Percentiles rank a stretch among this genome's conserved stretches.
Conservation (phyloP, 2,113 vertebrate species). For the Bettongia penicillata region DNA sequence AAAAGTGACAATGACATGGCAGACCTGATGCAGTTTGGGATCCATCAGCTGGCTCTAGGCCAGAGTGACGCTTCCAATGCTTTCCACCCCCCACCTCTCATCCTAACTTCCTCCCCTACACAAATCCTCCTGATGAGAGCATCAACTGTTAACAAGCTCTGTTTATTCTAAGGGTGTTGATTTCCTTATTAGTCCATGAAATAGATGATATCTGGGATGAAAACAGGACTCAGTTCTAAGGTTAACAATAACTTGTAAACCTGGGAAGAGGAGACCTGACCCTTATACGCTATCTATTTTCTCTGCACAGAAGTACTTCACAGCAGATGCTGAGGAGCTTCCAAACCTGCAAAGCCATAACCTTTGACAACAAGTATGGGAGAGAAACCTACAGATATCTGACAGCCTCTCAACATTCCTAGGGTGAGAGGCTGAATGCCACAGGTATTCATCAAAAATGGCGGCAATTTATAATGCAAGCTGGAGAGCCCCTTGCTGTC, state of each 20-base stretch:
- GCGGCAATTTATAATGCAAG: background rate
- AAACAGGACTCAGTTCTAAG: background rate
- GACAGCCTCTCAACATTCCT: background rate
- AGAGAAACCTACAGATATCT: background rate
- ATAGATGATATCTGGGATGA: background rate
- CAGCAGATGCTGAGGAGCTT: background rate
- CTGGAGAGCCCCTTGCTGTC: background rate
- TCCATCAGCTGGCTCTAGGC: background rate
- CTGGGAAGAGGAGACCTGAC: background rate
- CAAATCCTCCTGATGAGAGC: background rate
- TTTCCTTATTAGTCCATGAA: background rate
- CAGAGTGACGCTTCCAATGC: background rate
- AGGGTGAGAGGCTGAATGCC: background rate
- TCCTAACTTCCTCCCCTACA: too few relatives aligned
- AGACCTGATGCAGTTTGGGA: background rate
- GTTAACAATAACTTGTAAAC: too few relatives aligned
- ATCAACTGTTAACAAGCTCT: background rate
- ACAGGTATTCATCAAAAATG: background rate
- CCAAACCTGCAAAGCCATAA: background rate
- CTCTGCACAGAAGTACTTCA: background rate
- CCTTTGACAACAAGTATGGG: background rate
- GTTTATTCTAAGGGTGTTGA: background rate
- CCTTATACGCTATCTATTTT: background rate
- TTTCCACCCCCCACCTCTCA: too few relatives aligned
- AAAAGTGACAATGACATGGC: accelerated